Evolutionary conservation across 2,113 vertebrate genomes (phyloP), one percentile per base, ranked within the genome.

Genomic region (Tichodroma muraria): DNA sequence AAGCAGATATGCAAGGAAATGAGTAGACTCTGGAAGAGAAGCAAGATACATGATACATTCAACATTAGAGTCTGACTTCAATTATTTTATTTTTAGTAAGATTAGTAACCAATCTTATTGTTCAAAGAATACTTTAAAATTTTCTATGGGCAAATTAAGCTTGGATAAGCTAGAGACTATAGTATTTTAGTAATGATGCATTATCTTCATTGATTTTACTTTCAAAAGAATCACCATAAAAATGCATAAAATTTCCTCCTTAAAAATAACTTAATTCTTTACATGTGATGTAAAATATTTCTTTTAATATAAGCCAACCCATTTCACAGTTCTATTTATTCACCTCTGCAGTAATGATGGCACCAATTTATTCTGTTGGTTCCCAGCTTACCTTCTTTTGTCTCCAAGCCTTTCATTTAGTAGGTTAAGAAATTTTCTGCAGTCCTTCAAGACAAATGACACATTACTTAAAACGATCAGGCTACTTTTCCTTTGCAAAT

Each of bases 11-110:
- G 77, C 99, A 99, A 4, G 99, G 98, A 94, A 99, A 98, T 9
- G 98, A 98, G 88, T 94, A 98, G 24, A 99, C 98, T 94, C 99
- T 99, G 96, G 18, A 97, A 98, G 84, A 97, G 37, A 94, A 95
- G 28, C 49, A 93, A 11, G 92, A 6, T 73, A 45, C 4, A 10
- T 72, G 44, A 94, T 19, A 6, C 3, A 49, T 59, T 61, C 57
- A 61, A 5, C 30, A 61, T 49, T 40, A 61, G 23, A 77, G 5
- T 28, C 17, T 4, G 4, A 83, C 14, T 50, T 57, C 6, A 31
- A 31, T 27, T 9, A 31, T 15, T 75, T 66, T 47, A 31, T 47
- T 76, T 54, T 49, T 28, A 53, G 11, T 27, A 50, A 25, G 2
- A 64, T 30, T 5, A 0, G 6, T 64, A 20, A 49, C 2, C 3